Conservation (phyloP, 1,140 invertebrate species). For the Cherax destructor region DNA sequence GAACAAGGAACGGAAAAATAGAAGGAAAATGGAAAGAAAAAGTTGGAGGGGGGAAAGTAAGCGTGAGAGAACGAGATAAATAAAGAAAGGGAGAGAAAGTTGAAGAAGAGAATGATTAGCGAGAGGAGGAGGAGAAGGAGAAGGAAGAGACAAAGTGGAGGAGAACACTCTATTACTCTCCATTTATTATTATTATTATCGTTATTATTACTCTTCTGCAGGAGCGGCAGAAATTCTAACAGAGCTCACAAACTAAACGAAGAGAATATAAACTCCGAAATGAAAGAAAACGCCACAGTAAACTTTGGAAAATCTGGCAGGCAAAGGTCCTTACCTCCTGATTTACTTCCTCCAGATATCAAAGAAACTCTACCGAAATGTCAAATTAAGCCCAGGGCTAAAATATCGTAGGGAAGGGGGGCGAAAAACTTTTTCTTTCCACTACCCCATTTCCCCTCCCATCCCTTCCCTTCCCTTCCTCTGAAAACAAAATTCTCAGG, state of each 20-base stretch:
- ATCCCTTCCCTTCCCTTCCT: neutral
- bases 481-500: slow-evolving; percentile 52
- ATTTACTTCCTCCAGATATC: slow-evolving; percentile 61
- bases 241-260: slow-evolving; percentile 62
- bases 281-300: slow-evolving; percentile 62
- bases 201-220: slow-evolving; percentile 49
- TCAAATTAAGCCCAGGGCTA: slow-evolving; percentile 55
- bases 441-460: too few relatives aligned
- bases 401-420: slow-evolving; percentile 37
- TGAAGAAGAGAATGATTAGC: neutral
- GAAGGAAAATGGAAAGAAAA: too few relatives aligned
- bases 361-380: slow-evolving; percentile 65
- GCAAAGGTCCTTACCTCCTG: slow-evolving; percentile 15
- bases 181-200: neutral
- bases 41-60: neutral
- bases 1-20: too few relatives aligned
- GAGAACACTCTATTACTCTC: neutral
- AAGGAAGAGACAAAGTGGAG: slow-evolving; percentile 1
- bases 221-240: slow-evolving; percentile 60
- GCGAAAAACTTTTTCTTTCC: neutral
- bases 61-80: neutral
- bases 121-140: slow-evolving; percentile 18
- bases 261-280: slow-evolving; percentile 53
- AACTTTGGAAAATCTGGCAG: slow-evolving; percentile 43
- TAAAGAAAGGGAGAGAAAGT: slow-evolving; percentile 11